Evolutionary conservation across 1,140 invertebrate species (phyloP), one percentile per base, ranked within the genome.

Genomic region (Drosophila lowei): DNA sequence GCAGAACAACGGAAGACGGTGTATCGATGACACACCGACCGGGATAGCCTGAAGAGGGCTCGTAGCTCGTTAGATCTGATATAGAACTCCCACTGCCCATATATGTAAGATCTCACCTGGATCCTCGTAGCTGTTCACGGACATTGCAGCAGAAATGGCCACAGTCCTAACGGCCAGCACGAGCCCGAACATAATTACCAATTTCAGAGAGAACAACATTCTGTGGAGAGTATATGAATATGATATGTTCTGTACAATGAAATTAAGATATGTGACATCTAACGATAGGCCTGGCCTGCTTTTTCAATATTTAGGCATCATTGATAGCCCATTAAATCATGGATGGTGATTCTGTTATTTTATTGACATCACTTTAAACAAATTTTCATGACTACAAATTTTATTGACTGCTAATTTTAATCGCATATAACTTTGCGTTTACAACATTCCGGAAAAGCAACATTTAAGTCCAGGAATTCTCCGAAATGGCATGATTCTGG

Each of bases 1-100:
- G 34, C 1, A 84, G 41, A 5, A 84, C 21, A 9, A 77, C 41
- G 6, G 57, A 6, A 5, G 48, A 48, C n/a, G 13, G 7, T 8
- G 72, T 25, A 34, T 84, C 76, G 8, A 85, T 3, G 6, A 79
- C 77, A 58, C 72, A 85, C 6, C 54, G 72, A 34, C 25, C 60
- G 1, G 80, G 77, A 63, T 70, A 77, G 0, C 52, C 80, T 84
- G 8, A 6, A n/a, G 4, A 9, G 0, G 4, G 11, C 11, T 25
- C 6, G 46, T 13, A 6, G 18, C 18, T 28, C 6, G 30, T 34
- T 34, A 34, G 30, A 34, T 34, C 8, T 9, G 3, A 11, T 7
- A 23, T 30, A 16, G 11, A 30, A 11, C 18, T 18, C 38, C 0
- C 9, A 1, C 18, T 16, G 2, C 2, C 25, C 1, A 3, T 30